These are phyloP conservation scores for Radopholus similis DNA, from an alignment of 1,140 invertebrate genomes.

Conservation along the genomic window DNA sequence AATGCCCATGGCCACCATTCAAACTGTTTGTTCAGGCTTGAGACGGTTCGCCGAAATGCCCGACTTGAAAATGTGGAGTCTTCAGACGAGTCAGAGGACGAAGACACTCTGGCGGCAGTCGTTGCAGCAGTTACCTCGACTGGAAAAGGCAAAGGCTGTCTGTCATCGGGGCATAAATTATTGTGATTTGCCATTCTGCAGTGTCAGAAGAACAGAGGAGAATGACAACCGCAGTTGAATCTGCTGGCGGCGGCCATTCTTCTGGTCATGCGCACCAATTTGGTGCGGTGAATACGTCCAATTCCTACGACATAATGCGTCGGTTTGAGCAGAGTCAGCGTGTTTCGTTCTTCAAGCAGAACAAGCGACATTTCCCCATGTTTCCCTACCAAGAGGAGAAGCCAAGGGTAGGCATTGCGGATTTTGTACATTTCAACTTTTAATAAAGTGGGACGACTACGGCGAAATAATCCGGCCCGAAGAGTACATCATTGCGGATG, in stretches of 20 bases:
- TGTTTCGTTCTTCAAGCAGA: conserved; percentile 62
- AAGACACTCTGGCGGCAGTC: conserved; percentile 23
- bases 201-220: too few species aligned
- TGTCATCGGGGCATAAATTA: too few species aligned
- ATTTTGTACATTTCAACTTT: neutral
- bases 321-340: conserved; percentile 41
- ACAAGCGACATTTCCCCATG: conserved; percentile 89
- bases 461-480: conserved; percentile 58
- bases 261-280: too few species aligned
- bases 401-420: conserved; percentile 78
- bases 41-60: conserved; percentile 39
- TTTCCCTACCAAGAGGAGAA: conserved; percentile 90
- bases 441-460: conserved; percentile 60
- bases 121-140: conserved; percentile 11
- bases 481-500: conserved; percentile 50
- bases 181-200: neutral
- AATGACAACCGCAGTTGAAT: too few species aligned
- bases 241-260: too few species aligned
- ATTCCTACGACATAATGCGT: conserved; percentile 46
- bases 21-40: conserved; percentile 26
- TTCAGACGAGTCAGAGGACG: conserved; percentile 58
- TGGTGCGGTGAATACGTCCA: conserved; percentile 14
- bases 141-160: conserved; percentile 2
- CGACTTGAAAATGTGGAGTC: conserved; percentile 58
- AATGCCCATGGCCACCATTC: conserved; percentile 6